Base-by-base conservation (phyloP, 2,113 vertebrate species). In the Peromyscus maniculatus region DNA sequence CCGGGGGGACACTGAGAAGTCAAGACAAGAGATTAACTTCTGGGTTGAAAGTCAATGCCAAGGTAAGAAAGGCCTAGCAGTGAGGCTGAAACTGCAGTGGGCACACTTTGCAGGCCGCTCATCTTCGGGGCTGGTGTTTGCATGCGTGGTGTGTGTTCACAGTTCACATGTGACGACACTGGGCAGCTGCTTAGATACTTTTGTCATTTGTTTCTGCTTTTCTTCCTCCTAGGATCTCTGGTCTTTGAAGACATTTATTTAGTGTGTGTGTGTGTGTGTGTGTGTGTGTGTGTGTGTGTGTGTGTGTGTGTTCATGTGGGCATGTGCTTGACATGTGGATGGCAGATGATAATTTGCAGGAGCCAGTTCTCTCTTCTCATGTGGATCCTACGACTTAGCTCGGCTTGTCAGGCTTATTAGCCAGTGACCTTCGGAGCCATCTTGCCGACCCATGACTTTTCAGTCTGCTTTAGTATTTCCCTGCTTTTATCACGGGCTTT, bases 21-120 rank as follows among this genome's bases (percentile, higher is more conserved):
- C 98, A 66, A 99, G 98, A 95, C 91, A 97, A 95, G 89, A 97
- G 96, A 99, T 99, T 95, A 99, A 99, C 57, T 84, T 92, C 96
- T 99, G 98, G 98, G 98, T 99, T 91, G 98, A 99, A 97, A 98
- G 69, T 89, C 98, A 99, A 91, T 98, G 98, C 36, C 98, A 98
- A 98, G 99, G 99, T 99, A 98, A 98, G 97, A 2, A 88, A 92
- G 66, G 62, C 12, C 46, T 28, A 67, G 24, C 13, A 8, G 0
- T 6, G 3, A 59, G 24, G 19, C n/a, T 75, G 43, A 3, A 46
- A 5, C 9, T 59, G 3, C 4, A 19, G 21, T 3, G 21, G 71
- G 4, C 43, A 12, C 7, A 12, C 26, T 74, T 64, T 89, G 74
- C 59, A 52, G 67, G 22, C 21, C 4, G 22, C 46, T 59, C 11